Base-by-base conservation (phyloP, 2,797 vertebrate species). In the Pyrrhura leucotis region DNA sequence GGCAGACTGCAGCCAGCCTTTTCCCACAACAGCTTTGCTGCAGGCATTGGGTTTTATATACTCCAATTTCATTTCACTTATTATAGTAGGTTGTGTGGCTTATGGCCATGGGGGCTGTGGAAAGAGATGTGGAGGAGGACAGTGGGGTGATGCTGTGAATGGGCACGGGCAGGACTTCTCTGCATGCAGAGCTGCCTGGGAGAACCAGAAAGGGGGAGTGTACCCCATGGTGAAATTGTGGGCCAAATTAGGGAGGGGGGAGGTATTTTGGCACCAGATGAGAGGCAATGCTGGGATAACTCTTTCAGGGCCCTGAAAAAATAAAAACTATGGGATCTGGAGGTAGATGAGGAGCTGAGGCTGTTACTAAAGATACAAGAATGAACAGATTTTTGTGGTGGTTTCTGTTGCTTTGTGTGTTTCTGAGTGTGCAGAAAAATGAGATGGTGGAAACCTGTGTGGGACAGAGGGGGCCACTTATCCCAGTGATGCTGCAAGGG, bases 401-500 rank as follows among this genome's bases (percentile, higher is more conserved):
- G 87, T 87, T 92, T 79, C 35, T 90, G 71, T 74, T 90, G 74
- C 81, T 85, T 95, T 85, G 58, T 91, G 54, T 50, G 25, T 51
- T 88, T 75, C 65, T 93, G 39, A 42, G 28, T 6, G 67, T 45
- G 59, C 63, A 76, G 85, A 79, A 90, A 63, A 94, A 71, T 56
- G 82, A 80, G 42, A 73, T 91, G 59, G 68, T 3, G 25, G 74
- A 90, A 92, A 93, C 90, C 84, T 90, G 78, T 92, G 94, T 96
- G 75, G 95, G 86, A 94, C 77, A 77, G 81, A 92, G 78, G 75
- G 68, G 69, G 51, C 31, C 4, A 74, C 84, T 97, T 95, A 96
- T 94, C 88, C 68, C 93, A 93, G 92, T 75, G 95, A 82, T 29
- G 3, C 81, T 4, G 28, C 45, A 81, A 44, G 17, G 62, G 26